A percentile compares a stretch with the other conserved stretches of the same genome.
Evolutionary conservation across 2,113 vertebrate genomes (phyloP).

Genomic region (Lanius ludovicianus): DNA sequence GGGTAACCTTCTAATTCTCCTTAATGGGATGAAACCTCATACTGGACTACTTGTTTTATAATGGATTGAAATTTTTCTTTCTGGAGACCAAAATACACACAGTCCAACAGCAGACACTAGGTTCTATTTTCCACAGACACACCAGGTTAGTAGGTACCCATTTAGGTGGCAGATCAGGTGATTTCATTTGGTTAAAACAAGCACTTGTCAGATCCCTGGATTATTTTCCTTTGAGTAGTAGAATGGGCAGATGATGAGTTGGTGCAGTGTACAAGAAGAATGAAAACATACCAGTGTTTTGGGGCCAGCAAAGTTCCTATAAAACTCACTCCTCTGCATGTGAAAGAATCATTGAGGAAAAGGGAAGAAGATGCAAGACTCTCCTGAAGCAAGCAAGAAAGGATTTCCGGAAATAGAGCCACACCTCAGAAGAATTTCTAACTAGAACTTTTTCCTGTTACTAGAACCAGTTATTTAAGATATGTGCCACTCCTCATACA

Average conservation of each 20-base stretch:
- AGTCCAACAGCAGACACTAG: background rate
- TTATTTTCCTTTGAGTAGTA: background rate
- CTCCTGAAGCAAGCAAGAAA: background rate
- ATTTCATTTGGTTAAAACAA: background rate
- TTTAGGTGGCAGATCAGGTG: background rate
- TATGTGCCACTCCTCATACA: background rate
- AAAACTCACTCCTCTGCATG: background rate
- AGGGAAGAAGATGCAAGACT: background rate
- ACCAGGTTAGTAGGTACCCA: background rate
- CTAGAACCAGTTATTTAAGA: background rate
- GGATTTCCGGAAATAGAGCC: slow-evolving; percentile 14
- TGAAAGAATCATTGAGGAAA: background rate
- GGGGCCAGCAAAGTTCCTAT: background rate
- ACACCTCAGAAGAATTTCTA: slow-evolving; percentile 11
- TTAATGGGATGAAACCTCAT: background rate
- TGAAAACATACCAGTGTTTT: background rate
- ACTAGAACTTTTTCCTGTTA: background rate
- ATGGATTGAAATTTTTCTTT: background rate
- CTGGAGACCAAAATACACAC: background rate
- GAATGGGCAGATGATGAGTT: background rate
- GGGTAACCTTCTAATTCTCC: background rate
- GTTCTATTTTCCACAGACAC: background rate
- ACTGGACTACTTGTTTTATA: background rate
- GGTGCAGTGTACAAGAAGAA: background rate
- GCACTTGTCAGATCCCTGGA: rapidly evolving